Evolutionary conservation across 2,888 invertebrate genomes (phyloP).

Genomic region (Xylota sylvarum): DNA sequence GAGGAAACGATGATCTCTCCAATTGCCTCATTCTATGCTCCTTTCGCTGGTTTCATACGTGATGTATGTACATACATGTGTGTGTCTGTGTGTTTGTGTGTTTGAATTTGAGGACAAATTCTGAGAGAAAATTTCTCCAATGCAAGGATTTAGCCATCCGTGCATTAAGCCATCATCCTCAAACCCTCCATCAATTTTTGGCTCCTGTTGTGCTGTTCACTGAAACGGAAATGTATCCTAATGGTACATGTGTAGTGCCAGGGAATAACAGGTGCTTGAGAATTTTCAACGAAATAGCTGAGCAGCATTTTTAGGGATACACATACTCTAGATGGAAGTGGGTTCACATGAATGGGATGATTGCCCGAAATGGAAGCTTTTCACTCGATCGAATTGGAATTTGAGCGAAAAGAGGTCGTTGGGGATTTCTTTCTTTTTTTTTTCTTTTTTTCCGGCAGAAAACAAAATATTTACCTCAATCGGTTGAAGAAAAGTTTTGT

Average conservation of each 20-base stretch:
- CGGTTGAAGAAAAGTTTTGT: no score
- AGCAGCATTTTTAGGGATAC: constrained; percentile 25
- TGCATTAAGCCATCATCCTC: constrained; percentile 57
- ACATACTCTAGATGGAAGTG: not conserved
- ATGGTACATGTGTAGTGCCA: constrained; percentile 60
- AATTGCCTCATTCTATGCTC: not conserved
- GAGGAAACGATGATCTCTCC: constrained; percentile 32
- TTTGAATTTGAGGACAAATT: not conserved
- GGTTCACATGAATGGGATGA: constrained; percentile 13
- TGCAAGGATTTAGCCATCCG: constrained; percentile 58
- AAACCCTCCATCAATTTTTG: constrained; percentile 2
- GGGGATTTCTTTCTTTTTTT: not conserved
- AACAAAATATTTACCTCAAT: no score
- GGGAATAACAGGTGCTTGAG: constrained; percentile 58
- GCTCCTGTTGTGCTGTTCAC: constrained; percentile 53
- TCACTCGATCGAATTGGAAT: constrained; percentile 50
- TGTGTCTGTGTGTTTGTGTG: not conserved
- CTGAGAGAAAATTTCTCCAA: constrained; percentile 21
- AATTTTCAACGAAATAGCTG: constrained; percentile 52
- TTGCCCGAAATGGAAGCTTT: constrained; percentile 43
- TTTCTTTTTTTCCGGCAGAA: no score
- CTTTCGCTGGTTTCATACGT: not conserved
- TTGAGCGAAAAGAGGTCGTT: constrained; percentile 15
- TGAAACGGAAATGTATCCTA: constrained; percentile 65
- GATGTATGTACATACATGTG: not conserved